These are phyloP conservation scores for Diacarnus erythraeanus DNA, from an alignment of 37 sponge, comb jelly and placozoan genomes.

Conservation along the genomic window DNA sequence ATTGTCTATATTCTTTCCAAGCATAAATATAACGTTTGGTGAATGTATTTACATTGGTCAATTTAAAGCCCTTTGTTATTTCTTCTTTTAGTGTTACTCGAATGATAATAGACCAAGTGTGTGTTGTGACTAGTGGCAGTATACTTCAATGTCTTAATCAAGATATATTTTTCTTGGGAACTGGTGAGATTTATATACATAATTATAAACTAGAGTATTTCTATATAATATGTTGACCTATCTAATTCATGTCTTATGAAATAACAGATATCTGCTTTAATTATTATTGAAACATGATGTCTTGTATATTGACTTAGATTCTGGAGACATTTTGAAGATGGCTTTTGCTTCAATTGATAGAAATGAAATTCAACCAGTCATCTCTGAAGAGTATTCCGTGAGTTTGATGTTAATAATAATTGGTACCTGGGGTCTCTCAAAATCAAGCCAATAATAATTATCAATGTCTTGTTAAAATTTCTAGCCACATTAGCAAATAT, in stretches of 20 bases:
- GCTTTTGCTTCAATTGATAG: background rate
- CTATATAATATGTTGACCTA: background rate
- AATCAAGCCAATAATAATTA: no score
- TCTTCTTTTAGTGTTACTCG: background rate
- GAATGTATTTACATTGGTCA: background rate
- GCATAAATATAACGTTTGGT: no score
- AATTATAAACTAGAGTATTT: no score
- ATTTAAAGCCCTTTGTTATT: background rate
- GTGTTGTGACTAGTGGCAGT: constrained; percentile 17
- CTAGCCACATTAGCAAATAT: background rate
- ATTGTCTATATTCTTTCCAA: no score
- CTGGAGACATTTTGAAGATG: constrained; percentile 13
- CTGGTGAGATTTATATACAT: no score
- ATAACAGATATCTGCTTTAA: background rate
- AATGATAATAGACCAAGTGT: constrained; percentile 13
- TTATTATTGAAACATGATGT: background rate
- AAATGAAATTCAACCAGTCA: background rate
- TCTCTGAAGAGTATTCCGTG: constrained; percentile 29
- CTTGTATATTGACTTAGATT: background rate
- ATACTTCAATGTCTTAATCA: constrained; percentile 17
- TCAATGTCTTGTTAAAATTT: background rate
- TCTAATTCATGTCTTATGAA: background rate
- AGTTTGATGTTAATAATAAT: background rate
- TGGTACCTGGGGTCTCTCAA: background rate
- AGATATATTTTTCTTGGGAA: constrained; percentile 30